phyloP scores from a whole-genome alignment of 2,113 vertebrate genomes.

The Centrocercus urophasianus region DNA sequence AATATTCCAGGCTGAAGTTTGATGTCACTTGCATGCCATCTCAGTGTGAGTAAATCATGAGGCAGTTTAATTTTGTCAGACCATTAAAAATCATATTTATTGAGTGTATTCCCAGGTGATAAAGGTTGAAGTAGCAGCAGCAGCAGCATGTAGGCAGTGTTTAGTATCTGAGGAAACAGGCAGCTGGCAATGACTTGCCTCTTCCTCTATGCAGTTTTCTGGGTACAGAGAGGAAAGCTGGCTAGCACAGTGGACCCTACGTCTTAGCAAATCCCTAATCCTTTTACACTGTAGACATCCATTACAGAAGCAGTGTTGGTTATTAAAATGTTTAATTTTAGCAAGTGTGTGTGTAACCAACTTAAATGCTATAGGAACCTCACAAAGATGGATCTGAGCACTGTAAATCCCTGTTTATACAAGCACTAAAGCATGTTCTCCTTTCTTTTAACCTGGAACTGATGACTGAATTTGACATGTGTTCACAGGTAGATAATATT shows the following conservation, averaged over 20 bases:
- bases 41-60: neutral
- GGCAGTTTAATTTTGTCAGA: neutral
- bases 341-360: neutral
- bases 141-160: neutral
- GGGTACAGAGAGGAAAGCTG: neutral
- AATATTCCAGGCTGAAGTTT: neutral
- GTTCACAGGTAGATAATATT: neutral
- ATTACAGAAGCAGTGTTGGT: neutral
- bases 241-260: neutral
- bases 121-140: neutral
- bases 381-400: neutral
- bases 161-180: neutral
- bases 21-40: neutral
- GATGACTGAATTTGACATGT: neutral
- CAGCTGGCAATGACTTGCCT: neutral
- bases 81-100: neutral
- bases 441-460: neutral
- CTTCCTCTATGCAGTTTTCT: neutral
- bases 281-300: neutral
- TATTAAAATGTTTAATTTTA: neutral
- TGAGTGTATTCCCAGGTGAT: neutral
- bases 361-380: neutral
- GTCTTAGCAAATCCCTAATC: neutral
- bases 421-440: neutral
- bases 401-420: neutral